Evolutionary conservation across 2,113 vertebrate genomes (phyloP).

Genomic region (Vulpes vulpes): DNA sequence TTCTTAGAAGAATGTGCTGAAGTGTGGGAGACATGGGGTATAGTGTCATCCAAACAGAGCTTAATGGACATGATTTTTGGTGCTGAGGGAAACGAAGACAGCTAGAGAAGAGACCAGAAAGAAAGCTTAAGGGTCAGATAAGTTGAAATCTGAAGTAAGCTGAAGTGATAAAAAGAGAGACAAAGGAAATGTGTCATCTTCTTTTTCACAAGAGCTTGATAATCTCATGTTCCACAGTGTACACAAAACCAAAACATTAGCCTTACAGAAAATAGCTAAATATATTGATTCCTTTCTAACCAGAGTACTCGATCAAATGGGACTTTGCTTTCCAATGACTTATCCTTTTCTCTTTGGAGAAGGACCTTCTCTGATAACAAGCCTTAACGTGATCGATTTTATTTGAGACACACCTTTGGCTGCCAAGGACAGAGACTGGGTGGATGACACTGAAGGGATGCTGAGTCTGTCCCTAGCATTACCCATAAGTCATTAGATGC

Average conservation of each 20-base stretch:
- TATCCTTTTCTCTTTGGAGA: neutral
- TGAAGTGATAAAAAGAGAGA: neutral
- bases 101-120: neutral
- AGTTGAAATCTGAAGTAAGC: neutral
- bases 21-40: neutral
- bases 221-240: neutral
- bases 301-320: neutral
- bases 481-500: neutral
- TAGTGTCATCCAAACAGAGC: neutral
- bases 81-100: neutral
- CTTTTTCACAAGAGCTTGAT: neutral
- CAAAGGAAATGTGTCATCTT: neutral
- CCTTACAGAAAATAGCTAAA: neutral
- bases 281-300: neutral
- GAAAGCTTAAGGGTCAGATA: neutral
- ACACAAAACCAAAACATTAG: neutral
- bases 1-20: neutral
- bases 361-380: neutral
- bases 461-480: neutral
- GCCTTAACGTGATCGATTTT: neutral
- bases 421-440: neutral
- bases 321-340: neutral
- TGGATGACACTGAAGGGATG: neutral
- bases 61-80: neutral
- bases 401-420: constrained; percentile 34